Evolutionary conservation across 2,888 invertebrate species (phyloP).

Genomic region (Catocala nupta): DNA sequence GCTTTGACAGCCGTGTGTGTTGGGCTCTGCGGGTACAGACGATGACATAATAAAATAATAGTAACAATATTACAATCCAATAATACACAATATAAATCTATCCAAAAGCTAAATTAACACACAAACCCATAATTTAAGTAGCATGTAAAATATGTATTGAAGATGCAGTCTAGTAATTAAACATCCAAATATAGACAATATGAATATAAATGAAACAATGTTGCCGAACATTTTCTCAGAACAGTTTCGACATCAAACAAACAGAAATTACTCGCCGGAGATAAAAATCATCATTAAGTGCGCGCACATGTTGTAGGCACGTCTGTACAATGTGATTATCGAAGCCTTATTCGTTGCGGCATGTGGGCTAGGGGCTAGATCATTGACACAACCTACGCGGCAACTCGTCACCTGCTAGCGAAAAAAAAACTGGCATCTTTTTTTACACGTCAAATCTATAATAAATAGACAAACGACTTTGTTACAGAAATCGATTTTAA

Average conservation of each 20-base stretch:
- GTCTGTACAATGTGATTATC: constrained; percentile 80
- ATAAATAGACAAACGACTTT: constrained; percentile 60
- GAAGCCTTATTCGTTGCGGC: constrained; percentile 84
- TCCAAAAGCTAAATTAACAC: neutral
- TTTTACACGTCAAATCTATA: constrained; percentile 76
- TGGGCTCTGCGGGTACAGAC: constrained; percentile 66
- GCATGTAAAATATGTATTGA: neutral
- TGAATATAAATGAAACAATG: constrained; percentile 21
- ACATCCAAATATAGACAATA: neutral
- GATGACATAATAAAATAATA: constrained; percentile 59
- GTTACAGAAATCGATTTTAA: constrained; percentile 16
- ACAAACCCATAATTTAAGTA: neutral
- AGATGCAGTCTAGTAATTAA: neutral
- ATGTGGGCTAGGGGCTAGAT: constrained; percentile 86
- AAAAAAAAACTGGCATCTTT: constrained; percentile 74
- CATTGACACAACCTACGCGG: constrained; percentile 86
- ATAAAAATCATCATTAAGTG: constrained; percentile 60
- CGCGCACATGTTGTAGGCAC: constrained; percentile 53
- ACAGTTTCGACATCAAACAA: constrained; percentile 22
- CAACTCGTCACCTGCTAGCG: constrained; percentile 83
- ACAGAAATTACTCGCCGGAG: constrained; percentile 45
- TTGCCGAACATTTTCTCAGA: constrained; percentile 11
- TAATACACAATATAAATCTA: neutral
- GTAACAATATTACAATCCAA: neutral
- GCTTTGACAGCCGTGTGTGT: constrained; percentile 80